Evolutionary conservation across 2,797 vertebrate species (phyloP).

Genomic region (Ctenopoma multispine): DNA sequence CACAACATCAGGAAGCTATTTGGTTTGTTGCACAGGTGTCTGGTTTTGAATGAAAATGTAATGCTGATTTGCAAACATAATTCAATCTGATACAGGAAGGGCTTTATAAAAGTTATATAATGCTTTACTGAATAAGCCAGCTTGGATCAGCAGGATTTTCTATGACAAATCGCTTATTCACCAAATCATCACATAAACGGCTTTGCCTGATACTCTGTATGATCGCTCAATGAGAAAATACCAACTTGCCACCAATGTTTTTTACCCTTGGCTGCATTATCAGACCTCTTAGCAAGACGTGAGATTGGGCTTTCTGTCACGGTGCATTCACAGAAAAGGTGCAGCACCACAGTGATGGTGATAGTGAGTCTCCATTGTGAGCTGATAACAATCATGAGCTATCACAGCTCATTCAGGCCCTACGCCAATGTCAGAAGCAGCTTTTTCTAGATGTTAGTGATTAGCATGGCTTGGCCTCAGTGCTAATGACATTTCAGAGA

Average conservation of each 20-base stretch:
- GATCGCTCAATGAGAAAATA: constrained; percentile 67
- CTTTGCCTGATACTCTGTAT: constrained; percentile 64
- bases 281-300: constrained; percentile 68
- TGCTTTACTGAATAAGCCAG: constrained; percentile 68
- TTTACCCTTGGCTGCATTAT: constrained; percentile 65
- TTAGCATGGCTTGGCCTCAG: constrained; percentile 67
- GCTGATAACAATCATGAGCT: constrained; percentile 68
- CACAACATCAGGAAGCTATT: constrained; percentile 60
- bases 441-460: constrained; percentile 72
- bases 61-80: constrained; percentile 72
- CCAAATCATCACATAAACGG: constrained; percentile 76
- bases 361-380: constrained; percentile 16
- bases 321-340: constrained; percentile 60
- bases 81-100: constrained; percentile 60
- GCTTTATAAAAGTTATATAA: constrained; percentile 67
- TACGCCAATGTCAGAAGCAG: constrained; percentile 60
- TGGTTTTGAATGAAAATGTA: constrained; percentile 67
- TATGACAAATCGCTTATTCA: constrained; percentile 74
- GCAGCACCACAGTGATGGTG: constrained; percentile 39
- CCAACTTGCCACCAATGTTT: constrained; percentile 63
- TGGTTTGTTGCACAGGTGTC: constrained; percentile 65
- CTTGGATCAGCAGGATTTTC: constrained; percentile 76
- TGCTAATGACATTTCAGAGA: constrained; percentile 73
- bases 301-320: constrained; percentile 66
- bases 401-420: constrained; percentile 60